Conservation (phyloP, 2,797 vertebrate genomes). For the Enteromius anoplus region DNA sequence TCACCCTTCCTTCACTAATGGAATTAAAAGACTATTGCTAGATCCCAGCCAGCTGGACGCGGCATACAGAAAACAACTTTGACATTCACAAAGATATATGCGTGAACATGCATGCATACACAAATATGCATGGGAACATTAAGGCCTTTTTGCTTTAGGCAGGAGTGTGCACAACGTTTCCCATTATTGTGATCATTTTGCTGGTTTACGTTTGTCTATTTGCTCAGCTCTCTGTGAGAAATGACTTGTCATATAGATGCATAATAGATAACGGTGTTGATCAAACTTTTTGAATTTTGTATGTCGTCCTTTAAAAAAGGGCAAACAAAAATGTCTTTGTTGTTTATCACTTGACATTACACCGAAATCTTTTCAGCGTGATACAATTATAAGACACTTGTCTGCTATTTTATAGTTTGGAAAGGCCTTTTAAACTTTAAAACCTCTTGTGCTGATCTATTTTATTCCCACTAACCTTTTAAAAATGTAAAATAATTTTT, state of each 20-base stretch:
- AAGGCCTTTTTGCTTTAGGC: constrained; percentile 3
- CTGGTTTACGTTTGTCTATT: neutral
- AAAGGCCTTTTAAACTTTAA: neutral
- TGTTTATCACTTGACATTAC: neutral
- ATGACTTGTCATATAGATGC: neutral
- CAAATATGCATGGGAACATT: neutral
- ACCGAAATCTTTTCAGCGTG: neutral
- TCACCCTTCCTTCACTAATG: constrained; percentile 48
- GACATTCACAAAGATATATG: constrained; percentile 23
- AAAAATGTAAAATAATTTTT: neutral
- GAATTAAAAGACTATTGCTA: constrained; percentile 51
- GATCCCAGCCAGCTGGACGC: constrained; percentile 30
- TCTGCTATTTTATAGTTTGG: neutral
- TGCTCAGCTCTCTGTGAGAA: neutral
- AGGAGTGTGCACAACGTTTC: neutral
- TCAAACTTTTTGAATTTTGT: neutral
- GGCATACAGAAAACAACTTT: constrained; percentile 34
- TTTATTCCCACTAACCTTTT: neutral
- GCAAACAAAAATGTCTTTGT: neutral
- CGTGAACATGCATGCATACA: constrained; percentile 12
- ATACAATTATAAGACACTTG: neutral
- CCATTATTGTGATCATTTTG: neutral
- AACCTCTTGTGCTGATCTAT: neutral
- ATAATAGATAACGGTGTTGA: neutral
- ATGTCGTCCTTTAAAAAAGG: neutral